Evolutionary conservation across 1,140 invertebrate species (phyloP).

Genomic region (Mizuhopecten yessoensis): DNA sequence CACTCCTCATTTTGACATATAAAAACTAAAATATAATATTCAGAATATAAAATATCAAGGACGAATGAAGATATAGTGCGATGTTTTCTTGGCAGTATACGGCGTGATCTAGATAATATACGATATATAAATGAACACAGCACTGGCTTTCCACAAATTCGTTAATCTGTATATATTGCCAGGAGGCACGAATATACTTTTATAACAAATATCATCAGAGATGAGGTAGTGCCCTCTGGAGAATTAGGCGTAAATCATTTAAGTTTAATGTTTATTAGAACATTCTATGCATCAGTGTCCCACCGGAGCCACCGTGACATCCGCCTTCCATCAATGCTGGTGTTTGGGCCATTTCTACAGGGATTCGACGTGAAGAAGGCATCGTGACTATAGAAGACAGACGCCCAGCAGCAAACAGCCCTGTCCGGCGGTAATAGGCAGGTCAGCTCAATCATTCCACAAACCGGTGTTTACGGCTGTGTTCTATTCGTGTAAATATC

Average conservation of each 20-base stretch:
- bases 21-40: no score
- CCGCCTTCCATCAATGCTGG: background rate
- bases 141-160: no score
- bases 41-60: no score
- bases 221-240: background rate
- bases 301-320: slow-evolving; percentile 9
- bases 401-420: background rate
- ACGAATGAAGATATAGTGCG: no score
- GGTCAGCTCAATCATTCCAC: background rate
- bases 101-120: no score
- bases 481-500: no score
- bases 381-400: background rate
- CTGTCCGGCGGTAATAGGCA: background rate
- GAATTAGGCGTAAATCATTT: background rate
- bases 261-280: background rate
- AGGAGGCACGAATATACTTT: no score
- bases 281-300: background rate
- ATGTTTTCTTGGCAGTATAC: no score
- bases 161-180: no score
- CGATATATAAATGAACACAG: no score
- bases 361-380: background rate
- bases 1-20: no score
- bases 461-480: background rate
- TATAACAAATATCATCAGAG: no score
- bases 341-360: background rate